Conservation (phyloP, 2,797 vertebrate genomes). For the Ataeniobius toweri region DNA sequence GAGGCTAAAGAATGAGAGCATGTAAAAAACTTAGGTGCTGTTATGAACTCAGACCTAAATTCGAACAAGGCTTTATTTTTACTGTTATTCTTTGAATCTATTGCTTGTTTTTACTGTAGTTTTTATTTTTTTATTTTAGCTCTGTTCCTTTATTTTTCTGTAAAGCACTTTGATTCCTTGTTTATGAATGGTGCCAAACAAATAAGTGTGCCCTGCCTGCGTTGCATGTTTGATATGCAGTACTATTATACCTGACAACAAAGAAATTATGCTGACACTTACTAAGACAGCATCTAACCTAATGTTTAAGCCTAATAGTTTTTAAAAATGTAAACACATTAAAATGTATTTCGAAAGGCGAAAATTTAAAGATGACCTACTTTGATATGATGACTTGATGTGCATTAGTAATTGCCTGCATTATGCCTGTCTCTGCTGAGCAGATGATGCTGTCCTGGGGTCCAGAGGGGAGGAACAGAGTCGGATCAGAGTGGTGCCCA, state of each 20-base stretch:
- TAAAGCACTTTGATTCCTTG: background rate
- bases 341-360: background rate
- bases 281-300: background rate
- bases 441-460: conserved; percentile 65
- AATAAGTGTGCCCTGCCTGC: background rate
- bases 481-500: conserved; percentile 71
- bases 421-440: conserved; percentile 53
- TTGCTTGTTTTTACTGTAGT: background rate
- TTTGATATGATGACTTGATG: conserved; percentile 46
- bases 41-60: background rate
- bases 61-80: background rate
- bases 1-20: background rate
- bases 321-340: background rate
- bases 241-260: conserved; percentile 35
- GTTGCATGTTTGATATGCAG: conserved; percentile 37
- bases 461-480: conserved; percentile 66
- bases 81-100: background rate
- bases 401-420: conserved; percentile 61
- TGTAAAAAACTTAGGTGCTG: background rate
- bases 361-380: conserved; percentile 30
- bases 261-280: conserved; percentile 22
- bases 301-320: background rate
- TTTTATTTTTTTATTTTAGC: background rate
- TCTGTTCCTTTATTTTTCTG: background rate
- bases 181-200: background rate